Conservation (phyloP, 1,140 invertebrate genomes). For the Schlechtendalia chinensis region DNA sequence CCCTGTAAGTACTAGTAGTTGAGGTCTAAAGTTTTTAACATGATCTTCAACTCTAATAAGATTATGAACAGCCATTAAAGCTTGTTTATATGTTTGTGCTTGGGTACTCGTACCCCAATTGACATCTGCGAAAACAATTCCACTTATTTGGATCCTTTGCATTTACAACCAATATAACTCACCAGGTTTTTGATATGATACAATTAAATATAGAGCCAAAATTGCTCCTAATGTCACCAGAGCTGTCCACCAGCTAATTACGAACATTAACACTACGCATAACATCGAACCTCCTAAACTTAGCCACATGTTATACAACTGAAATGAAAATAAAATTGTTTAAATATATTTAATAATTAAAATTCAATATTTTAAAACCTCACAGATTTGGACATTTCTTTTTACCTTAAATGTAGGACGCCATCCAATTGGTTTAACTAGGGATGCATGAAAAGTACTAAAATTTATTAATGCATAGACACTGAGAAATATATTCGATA, state of each 20-base stretch:
- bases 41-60: conserved; percentile 87
- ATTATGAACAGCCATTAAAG: conserved; percentile 77
- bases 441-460: conserved; percentile 88
- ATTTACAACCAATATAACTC: conserved; percentile 48
- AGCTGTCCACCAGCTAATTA: conserved; percentile 89
- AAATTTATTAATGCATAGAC: conserved; percentile 96
- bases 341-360: neutral
- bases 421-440: conserved; percentile 83
- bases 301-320: conserved; percentile 94
- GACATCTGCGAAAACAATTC: conserved; percentile 68
- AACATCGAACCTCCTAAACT: conserved; percentile 82
- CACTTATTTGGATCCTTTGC: neutral
- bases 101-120: conserved; percentile 98
- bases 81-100: conserved; percentile 91
- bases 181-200: conserved; percentile 90
- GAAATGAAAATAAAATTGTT: conserved; percentile 55
- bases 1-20: conserved; percentile 83
- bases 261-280: conserved; percentile 91
- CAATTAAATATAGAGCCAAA: conserved; percentile 82
- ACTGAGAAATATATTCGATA: conserved; percentile 95
- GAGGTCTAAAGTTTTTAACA: conserved; percentile 95
- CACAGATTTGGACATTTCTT: conserved; percentile 35
- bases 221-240: conserved; percentile 87
- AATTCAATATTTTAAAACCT: no score
- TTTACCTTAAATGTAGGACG: conserved; percentile 80